These are phyloP conservation scores for Rhyacophila evoluta DNA, from an alignment of 2,888 invertebrate genomes.

Conservation along the genomic window DNA sequence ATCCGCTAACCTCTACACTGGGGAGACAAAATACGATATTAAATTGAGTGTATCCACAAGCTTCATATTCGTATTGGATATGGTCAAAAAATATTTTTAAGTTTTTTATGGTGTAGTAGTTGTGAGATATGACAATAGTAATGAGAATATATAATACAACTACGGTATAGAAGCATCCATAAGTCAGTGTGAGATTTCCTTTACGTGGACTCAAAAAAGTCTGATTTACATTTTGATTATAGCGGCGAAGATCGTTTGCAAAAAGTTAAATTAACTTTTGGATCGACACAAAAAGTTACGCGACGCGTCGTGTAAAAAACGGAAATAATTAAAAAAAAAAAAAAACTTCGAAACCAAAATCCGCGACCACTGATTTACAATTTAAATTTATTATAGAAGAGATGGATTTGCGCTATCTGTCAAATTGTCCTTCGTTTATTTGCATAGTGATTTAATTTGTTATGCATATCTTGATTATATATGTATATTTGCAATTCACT, in stretches of 20 bases:
- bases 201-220: conserved; percentile 26
- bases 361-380: not conserved
- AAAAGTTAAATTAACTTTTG: conserved; percentile 48
- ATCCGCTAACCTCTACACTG: too few relatives aligned
- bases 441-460: not conserved
- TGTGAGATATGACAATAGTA: too few relatives aligned
- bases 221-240: conserved; percentile 46
- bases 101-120: too few relatives aligned
- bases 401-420: not conserved
- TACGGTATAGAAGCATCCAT: too few relatives aligned
- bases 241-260: conserved; percentile 34
- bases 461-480: too few relatives aligned
- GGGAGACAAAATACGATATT: too few relatives aligned
- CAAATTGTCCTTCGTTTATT: not conserved
- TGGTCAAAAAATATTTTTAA: too few relatives aligned
- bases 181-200: not conserved
- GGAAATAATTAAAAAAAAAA: not conserved
- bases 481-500: too few relatives aligned
- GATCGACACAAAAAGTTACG: conserved; percentile 36
- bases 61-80: too few relatives aligned
- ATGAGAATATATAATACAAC: too few relatives aligned
- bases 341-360: not conserved
- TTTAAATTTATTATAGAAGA: not conserved
- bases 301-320: conserved; percentile 31
- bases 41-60: too few relatives aligned